phyloP scores from a whole-genome alignment of 2,888 invertebrate genomes.

The Rhogogaster chlorosoma region DNA sequence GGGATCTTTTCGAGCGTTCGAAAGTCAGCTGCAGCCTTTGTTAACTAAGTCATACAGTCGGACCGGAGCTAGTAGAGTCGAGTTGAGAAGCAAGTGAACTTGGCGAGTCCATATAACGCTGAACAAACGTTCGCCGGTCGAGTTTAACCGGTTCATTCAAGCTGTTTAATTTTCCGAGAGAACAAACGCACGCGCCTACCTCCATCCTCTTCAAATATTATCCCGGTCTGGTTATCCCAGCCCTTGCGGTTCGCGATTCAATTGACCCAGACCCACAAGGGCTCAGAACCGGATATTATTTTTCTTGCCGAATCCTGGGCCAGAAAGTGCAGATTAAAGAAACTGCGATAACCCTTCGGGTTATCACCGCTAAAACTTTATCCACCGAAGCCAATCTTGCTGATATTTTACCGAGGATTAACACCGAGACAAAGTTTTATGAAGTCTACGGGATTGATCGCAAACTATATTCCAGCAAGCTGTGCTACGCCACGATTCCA shows the following conservation, averaged over 20 bases:
- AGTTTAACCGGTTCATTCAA: not conserved
- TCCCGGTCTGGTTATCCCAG: not conserved
- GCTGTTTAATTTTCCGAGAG: not conserved
- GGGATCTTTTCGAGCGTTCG: not conserved
- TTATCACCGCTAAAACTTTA: not conserved
- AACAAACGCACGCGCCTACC: not conserved
- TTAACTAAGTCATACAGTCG: not conserved
- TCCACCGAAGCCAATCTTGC: not conserved
- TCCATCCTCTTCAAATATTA: not conserved
- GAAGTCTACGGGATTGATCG: not conserved
- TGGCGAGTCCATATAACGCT: not conserved
- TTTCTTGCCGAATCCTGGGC: not conserved
- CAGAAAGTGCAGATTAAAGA: not conserved
- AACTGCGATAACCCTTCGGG: not conserved
- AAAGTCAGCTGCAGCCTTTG: conserved; percentile 2
- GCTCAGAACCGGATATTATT: not conserved
- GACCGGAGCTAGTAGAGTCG: not conserved
- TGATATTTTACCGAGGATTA: not conserved
- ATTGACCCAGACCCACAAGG: not conserved
- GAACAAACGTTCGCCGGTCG: not conserved
- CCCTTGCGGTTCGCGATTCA: not conserved
- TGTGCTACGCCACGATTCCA: not conserved
- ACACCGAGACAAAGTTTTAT: not conserved
- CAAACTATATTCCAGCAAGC: not conserved
- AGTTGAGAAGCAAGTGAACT: not conserved